Evolutionary conservation across 2,888 invertebrate genomes (phyloP).

Genomic region (Drosophila macrospina): DNA sequence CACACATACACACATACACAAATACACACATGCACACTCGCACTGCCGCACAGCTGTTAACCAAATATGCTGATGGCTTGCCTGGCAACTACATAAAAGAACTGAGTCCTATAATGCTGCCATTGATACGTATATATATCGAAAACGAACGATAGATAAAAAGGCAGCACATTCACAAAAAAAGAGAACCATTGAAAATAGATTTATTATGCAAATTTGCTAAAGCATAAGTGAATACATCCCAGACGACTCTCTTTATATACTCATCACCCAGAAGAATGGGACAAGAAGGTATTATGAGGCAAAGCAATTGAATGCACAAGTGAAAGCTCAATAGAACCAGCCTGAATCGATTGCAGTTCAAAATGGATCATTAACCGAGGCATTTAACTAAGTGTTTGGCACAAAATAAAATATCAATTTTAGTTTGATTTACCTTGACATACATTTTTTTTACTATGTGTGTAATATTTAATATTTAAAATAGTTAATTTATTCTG

Average conservation of each 20-base stretch:
- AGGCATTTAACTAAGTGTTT: background rate
- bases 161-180: constrained; percentile 31
- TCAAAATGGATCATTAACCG: background rate
- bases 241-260: constrained; percentile 36
- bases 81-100: constrained; percentile 56
- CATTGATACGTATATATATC: constrained; percentile 62
- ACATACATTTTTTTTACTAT: too few species aligned
- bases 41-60: constrained; percentile 45
- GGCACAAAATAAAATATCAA: too few species aligned
- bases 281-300: background rate
- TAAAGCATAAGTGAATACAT: constrained; percentile 69
- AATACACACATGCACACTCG: constrained; percentile 12
- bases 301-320: too few species aligned
- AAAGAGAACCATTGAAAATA: constrained; percentile 76
- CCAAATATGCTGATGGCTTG: constrained; percentile 62
- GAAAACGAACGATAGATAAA: constrained; percentile 37
- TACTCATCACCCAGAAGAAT: constrained; percentile 30
- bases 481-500: too few species aligned
- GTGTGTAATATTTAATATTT: too few species aligned
- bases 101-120: constrained; percentile 46
- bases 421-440: too few species aligned
- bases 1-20: constrained; percentile 17
- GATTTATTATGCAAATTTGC: constrained; percentile 81
- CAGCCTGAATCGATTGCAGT: background rate
- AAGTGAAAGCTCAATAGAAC: background rate